Evolutionary conservation across 2,888 invertebrate species (phyloP), one percentile per base, ranked within the genome.

Genomic region (Oscheius onirici): DNA sequence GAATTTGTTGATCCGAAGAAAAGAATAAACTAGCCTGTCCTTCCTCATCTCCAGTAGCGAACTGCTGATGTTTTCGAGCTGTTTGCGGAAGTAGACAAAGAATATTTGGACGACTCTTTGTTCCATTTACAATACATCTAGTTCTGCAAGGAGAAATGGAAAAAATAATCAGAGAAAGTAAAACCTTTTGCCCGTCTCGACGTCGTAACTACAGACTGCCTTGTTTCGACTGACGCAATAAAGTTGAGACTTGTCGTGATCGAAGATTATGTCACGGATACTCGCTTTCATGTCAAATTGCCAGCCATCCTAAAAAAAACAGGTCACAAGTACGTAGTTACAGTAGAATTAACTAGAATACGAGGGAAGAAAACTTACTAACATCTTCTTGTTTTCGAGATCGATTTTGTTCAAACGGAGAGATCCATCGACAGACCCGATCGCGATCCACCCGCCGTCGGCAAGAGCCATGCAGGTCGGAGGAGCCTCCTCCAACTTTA

Each of bases 1-100:
- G 6, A 40, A 49, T n/a, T 17, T 2, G 43, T 44, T 43, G n/a
- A n/a, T n/a, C n/a, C n/a, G n/a, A n/a, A 1, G 13, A 46, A 17
- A 1, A n/a, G 13, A 24, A 69, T 20, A 2, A 2, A 3, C 66
- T 49, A 6, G 79, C 83, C 70, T 82, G 74, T 61, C 84, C 84
- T 2, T 72, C 69, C 49, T 84, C 84, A 40, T 82, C 79, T 6
- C 79, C 83, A 1, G 82, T 83, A 2, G 79, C 83, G 40, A 83
- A 67, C 40, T 79, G 76, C 61, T 79, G 80, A 41, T 75, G 70
- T 55, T 79, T 76, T 22, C 75, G 68, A 26, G 79, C 77, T 0
- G 75, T 74, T 10, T 72, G 61, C 3, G 83, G 81, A 22, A 84
- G 71, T 11, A 78, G 60, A 51, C 71, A 74, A 6, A 82, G 69